Base-by-base conservation (phyloP, 1,140 invertebrate genomes). In the Drosophila varians region DNA sequence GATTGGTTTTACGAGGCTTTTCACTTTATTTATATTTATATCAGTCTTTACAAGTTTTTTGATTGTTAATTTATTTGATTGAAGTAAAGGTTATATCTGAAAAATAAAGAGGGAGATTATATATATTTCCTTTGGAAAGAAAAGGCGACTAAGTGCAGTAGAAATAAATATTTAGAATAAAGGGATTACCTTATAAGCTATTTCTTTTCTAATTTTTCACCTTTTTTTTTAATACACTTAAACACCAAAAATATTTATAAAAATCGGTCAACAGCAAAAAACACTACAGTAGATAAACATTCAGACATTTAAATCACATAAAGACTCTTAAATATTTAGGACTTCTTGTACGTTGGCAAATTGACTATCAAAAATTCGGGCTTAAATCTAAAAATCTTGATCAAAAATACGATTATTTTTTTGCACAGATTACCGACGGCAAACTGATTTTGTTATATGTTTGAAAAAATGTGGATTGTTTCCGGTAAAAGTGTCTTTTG, bases 361-460 rank as follows among this genome's bases (percentile, higher is more conserved):
- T 78, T 38, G 57, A 83, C 47, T 45, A 51, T 78, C 36, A 62
- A 79, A 84, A 78, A 48, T 43, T 36, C 43, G 42, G 18, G 52
- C 34, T 68, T 38, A 69, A 31, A 68, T 58, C 45, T 65, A 7
- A 54, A 56, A 66, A 60, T 43, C 36, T 56, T 14, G 46, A 54
- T 23, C 36, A 40, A 42, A 64, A 58, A 64, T 25, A 34, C 54
- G 36, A 21, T 8, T 1, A 8, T 43, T 42, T 49, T 16, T n/a
- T 34, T 51, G n/a, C 49, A 51, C 36, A 36, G n/a, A 45, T 49
- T 78, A 70, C 79, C 78, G 74, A 26, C 79, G 77, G 78, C 49
- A 73, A 58, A 31, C 4, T 11, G 28, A 31, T 31, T 31, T 2
- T 38, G 14, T 38, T 38, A 38, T 8, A 38, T 3, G 0, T 38